Percentiles rank a stretch among this genome's conserved stretches.
Evolutionary conservation across 2,797 vertebrate species (phyloP).

Genomic region (Eidolon dupreanum): DNA sequence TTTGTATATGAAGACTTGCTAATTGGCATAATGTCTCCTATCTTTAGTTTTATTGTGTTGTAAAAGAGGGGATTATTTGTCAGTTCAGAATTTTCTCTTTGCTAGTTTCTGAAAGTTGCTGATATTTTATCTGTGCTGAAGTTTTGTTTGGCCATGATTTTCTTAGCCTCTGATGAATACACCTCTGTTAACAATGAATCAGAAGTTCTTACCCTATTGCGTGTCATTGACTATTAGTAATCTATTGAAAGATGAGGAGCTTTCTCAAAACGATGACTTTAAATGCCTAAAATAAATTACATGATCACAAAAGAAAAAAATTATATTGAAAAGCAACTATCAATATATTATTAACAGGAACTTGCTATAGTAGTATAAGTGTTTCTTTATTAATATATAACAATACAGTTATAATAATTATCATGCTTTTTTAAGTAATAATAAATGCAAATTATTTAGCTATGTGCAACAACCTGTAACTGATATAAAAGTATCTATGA

Average conservation of each 20-base stretch:
- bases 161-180: background rate
- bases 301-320: background rate
- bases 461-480: background rate
- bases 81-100: background rate
- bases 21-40: background rate
- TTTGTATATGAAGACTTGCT: background rate
- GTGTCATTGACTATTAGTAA: background rate
- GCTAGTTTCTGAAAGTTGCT: background rate
- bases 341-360: background rate
- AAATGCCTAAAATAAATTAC: background rate
- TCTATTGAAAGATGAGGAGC: background rate
- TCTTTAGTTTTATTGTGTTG: background rate
- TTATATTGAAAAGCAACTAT: background rate
- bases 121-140: background rate
- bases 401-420: background rate
- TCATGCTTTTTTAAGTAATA: background rate
- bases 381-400: background rate
- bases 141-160: background rate
- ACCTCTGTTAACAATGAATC: background rate
- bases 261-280: background rate
- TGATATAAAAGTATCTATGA: background rate
- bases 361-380: background rate
- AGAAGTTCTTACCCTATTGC: background rate
- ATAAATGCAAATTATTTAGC: background rate
- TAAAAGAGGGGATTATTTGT: background rate